Conservation (phyloP, 2,113 vertebrate genomes). For the Leucoraja erinaceus region DNA sequence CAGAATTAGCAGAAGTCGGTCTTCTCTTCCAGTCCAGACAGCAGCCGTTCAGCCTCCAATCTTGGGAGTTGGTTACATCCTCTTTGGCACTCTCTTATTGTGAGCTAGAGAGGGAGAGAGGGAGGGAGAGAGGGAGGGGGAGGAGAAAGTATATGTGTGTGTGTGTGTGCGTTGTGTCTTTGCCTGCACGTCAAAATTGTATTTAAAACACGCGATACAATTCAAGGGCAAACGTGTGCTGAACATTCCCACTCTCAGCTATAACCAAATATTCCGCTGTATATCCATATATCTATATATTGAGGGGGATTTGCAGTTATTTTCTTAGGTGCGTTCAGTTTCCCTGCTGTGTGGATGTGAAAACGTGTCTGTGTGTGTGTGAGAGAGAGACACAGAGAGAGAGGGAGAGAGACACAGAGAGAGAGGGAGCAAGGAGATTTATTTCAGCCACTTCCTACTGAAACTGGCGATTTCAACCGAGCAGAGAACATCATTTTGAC, state of each 20-base stretch:
- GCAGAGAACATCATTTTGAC: not conserved
- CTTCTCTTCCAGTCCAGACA: not conserved
- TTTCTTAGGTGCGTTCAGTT: not conserved
- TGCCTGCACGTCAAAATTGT: not conserved
- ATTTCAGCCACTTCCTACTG: not conserved
- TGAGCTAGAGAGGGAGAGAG: not conserved
- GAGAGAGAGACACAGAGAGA: not conserved
- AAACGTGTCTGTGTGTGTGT: not conserved
- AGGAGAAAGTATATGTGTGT: not conserved
- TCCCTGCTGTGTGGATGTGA: not conserved
- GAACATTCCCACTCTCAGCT: no score
- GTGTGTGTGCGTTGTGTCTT: not conserved
- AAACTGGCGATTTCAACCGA: not conserved
- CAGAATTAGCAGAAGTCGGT: not conserved
- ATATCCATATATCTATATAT: no score
- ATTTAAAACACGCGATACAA: no score
- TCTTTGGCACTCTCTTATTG: not conserved
- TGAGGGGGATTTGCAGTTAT: not conserved
- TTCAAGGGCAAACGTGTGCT: not conserved
- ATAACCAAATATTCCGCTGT: not conserved
- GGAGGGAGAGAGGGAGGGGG: no score
- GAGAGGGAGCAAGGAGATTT: slow-evolving; percentile 7
- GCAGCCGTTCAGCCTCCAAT: not conserved
- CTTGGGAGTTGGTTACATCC: not conserved
- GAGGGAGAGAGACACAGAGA: not conserved